Percentiles rank a stretch among this genome's conserved stretches.
phyloP scores from a whole-genome alignment of 2,113 vertebrate genomes.

The Thamnaconus septentrionalis region DNA sequence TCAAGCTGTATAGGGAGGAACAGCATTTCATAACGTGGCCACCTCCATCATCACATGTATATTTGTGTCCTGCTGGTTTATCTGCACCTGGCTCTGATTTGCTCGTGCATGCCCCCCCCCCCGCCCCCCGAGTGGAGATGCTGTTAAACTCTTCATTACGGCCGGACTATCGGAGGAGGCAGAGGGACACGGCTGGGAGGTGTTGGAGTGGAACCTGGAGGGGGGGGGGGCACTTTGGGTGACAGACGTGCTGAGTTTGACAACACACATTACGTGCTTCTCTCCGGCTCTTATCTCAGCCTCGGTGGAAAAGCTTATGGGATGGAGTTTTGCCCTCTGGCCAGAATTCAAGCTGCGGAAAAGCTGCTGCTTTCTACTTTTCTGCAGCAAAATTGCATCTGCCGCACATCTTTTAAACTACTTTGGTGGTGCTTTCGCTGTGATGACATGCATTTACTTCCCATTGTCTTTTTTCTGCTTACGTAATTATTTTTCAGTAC shows the following conservation, averaged over 20 bases:
- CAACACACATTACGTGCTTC: slow-evolving; percentile 40
- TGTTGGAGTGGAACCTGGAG: slow-evolving; percentile 31
- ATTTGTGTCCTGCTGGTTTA: slow-evolving; percentile 12
- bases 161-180: slow-evolving; percentile 39
- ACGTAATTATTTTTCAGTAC: no score
- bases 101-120: slow-evolving; percentile 6
- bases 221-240: slow-evolving; percentile 6
- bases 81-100: neutral
- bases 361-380: slow-evolving; percentile 8
- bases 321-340: slow-evolving; percentile 32
- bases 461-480: no score
- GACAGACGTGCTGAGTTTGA: slow-evolving; percentile 35
- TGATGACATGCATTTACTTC: no score
- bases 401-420: no score
- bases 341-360: slow-evolving; percentile 19
- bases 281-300: slow-evolving; percentile 42
- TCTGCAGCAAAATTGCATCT: neutral
- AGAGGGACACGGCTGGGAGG: slow-evolving; percentile 34
- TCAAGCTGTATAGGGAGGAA: slow-evolving; percentile 5
- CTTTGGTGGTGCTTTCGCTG: no score
- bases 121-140: slow-evolving; percentile 35
- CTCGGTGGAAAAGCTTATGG: slow-evolving; percentile 2
- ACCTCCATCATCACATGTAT: slow-evolving; percentile 12
- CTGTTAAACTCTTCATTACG: slow-evolving; percentile 59
- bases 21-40: slow-evolving; percentile 2